Evolutionary conservation across 2,888 invertebrate genomes (phyloP), one percentile per base, ranked within the genome.

Genomic region (Netelia fuscicornis): DNA sequence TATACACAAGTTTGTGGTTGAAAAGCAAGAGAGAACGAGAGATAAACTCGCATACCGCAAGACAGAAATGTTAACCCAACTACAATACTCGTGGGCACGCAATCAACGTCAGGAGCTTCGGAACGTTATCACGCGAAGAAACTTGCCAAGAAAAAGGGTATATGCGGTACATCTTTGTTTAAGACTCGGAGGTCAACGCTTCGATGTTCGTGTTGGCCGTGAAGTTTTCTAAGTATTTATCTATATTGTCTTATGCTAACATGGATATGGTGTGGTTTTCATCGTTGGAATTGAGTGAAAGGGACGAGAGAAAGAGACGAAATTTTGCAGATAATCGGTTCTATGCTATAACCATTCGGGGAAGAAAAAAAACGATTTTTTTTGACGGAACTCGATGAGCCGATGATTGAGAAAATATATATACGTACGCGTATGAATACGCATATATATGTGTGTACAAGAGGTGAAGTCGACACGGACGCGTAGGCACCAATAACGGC

Each of bases 401-500:
- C 72, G 72, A 67, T 67, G 74, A 10, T 62, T 60, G 20, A 13
- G 17, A 13, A 37, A n/a, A 48, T 2, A 44, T 6, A 13, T 25
- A 2, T 1, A 10, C 5, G 13, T 54, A n/a, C n/a, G 54, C 13
- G 13, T 54, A 17, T 37, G n/a, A 54, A 58, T 20, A 20, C 17
- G 17, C 20, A n/a, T 13, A 60, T 44, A 25, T 74, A 30, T 10
- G 17, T n/a, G 42, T 70, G 64, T 65, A 44, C 25, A 58, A 68
- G 68, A 54, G 71, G 60, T 68, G 60, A 58, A 80, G 52, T 52
- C 10, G 56, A 74, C 54, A 17, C 54, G 65, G 25, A 60, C 58
- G 25, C 65, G 80, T 76, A 54, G 67, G 67, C 80, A 81, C 72
- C 81, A 70, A 81, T 81, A 81, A 74, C 77, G 56, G 74, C 74